phyloP scores from a whole-genome alignment of 2,888 invertebrate species.

The Ferdinandea cuprea region DNA sequence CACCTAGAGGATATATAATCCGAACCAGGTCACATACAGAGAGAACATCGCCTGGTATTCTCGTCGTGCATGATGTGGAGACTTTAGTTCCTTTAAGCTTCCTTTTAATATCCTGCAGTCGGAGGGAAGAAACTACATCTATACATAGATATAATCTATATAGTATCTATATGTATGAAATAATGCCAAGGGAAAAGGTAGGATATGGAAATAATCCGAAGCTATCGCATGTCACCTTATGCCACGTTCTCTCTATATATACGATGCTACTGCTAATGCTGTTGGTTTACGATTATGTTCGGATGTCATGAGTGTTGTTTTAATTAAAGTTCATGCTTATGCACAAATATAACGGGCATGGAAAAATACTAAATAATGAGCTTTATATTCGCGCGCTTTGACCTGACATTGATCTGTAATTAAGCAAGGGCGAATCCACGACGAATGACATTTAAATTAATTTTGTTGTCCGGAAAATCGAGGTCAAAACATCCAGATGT shows the following conservation, averaged over 20 bases:
- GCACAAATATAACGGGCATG: constrained; percentile 2
- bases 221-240: constrained; percentile 56
- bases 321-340: constrained; percentile 60
- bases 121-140: too few species aligned
- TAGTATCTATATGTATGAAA: too few species aligned
- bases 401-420: constrained; percentile 60
- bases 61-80: constrained; percentile 47
- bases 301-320: constrained; percentile 65
- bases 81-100: constrained; percentile 50
- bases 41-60: constrained; percentile 1
- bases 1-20: constrained; percentile 45
- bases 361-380: constrained; percentile 42
- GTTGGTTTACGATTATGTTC: constrained; percentile 37
- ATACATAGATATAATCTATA: too few species aligned
- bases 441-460: constrained; percentile 12
- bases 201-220: constrained; percentile 55
- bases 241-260: constrained; percentile 26
- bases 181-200: constrained; percentile 7
- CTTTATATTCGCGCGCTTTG: constrained; percentile 25
- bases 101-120: constrained; percentile 58
- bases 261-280: constrained; percentile 18
- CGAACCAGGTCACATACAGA: constrained; percentile 62
- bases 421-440: constrained; percentile 13
- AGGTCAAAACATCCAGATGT: not conserved
- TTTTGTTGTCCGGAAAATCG: not conserved